phyloP scores from a whole-genome alignment of 2,113 vertebrate genomes.

The Vulpes ferrilata region DNA sequence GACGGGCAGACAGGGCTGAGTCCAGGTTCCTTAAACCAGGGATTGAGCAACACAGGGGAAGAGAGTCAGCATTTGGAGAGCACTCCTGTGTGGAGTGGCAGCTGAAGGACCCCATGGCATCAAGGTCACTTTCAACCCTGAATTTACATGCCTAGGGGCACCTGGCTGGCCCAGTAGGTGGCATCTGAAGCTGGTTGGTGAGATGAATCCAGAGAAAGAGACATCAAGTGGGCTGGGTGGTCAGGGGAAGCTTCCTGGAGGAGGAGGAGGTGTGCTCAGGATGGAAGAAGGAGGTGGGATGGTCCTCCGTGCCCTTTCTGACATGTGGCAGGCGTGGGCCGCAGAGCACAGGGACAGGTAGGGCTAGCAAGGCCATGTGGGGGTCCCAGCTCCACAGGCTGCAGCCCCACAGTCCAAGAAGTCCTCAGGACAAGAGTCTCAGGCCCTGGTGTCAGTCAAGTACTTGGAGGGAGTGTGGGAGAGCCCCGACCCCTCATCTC shows the following conservation, averaged over 20 bases:
- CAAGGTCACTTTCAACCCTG: background rate
- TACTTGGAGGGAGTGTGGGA: background rate
- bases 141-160: background rate
- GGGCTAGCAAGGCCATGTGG: background rate
- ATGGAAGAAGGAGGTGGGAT: accelerated
- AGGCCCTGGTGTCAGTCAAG: background rate
- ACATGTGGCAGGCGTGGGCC: background rate
- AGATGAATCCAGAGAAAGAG: background rate
- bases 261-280: background rate
- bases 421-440: background rate
- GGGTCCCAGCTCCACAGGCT: background rate
- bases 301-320: background rate
- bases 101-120: background rate
- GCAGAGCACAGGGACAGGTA: accelerated
- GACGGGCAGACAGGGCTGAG: background rate
- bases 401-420: background rate
- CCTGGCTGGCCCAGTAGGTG: background rate
- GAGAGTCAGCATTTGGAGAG: background rate
- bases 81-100: background rate
- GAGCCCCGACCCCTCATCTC: background rate
- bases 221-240: too few species aligned
- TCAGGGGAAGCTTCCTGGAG: background rate
- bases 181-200: too few species aligned
- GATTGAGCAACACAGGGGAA: background rate
- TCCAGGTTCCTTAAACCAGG: background rate